Base-by-base conservation (phyloP, 2,888 invertebrate genomes). In the Hemaris fuciformis region DNA sequence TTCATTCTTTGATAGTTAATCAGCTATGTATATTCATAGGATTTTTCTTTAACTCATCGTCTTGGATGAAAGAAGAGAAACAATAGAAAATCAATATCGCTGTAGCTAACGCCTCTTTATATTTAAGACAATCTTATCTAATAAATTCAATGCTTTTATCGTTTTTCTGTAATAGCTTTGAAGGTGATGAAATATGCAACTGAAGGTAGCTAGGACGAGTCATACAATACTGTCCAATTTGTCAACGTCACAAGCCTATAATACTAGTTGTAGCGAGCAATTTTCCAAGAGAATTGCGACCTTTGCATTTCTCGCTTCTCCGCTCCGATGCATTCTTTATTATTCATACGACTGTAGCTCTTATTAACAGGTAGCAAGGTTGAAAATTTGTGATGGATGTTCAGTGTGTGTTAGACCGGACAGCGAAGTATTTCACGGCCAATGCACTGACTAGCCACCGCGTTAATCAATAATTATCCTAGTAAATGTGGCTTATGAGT, bases 211-310 rank as follows among this genome's bases (percentile, higher is more conserved):
- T 46, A 62, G 60, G 5, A 62, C 41, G 56, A 48, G 22, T 42
- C n/a, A 45, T 62, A 62, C 61, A 63, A 38, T n/a, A 38, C 10
- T 45, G 43, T n/a, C 13, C 8, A 20, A 65, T 72, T 71, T 66
- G 62, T 69, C 68, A 75, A 67, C 61, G 68, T 68, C 70, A 48
- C 64, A 57, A 46, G 59, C 66, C 53, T 66, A 67, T 75, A 70
- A 74, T 76, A 76, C 69, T 66, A 63, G 62, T 59, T 57, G 58
- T 62, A 59, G 60, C 62, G 56, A 67, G 69, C 73, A 76, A 83
- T 81, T 82, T 83, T 83, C 80, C 80, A 72, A 77, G 70, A 76
- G 76, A 64, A 68, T 73, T 77, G 76, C 68, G 72, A 74, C 80
- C 79, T 81, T 79, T 79, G 70, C 75, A 76, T 79, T 80, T 78